A percentile compares a stretch with the other conserved stretches of the same genome.
phyloP scores from a whole-genome alignment of 1,140 invertebrate species.

The Halotydeus destructor region DNA sequence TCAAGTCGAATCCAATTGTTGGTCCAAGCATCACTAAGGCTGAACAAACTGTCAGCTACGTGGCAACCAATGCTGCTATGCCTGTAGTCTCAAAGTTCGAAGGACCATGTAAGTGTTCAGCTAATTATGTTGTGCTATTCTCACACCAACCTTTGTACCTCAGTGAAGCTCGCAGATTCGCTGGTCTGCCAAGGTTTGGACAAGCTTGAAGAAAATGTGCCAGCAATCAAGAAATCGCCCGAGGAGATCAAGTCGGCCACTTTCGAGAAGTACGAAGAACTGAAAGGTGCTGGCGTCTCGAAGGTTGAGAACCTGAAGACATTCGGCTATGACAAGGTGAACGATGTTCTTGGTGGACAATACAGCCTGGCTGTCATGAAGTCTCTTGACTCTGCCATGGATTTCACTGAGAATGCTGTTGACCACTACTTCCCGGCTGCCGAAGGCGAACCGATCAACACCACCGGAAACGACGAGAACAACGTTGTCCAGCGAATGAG shows the following conservation, averaged over 20 bases:
- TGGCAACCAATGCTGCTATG: not conserved
- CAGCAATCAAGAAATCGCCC: conserved; percentile 9
- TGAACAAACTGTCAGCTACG: not conserved
- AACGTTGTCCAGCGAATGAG: conserved; percentile 1
- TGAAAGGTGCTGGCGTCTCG: conserved; percentile 1
- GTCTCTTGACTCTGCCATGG: conserved; percentile 4
- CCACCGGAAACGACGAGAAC: not conserved
- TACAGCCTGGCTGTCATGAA: conserved; percentile 1
- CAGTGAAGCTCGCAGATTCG: conserved; percentile 7
- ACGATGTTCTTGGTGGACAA: conserved; percentile 3
- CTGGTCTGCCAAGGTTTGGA: conserved; percentile 12
- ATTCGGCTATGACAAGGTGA: conserved; percentile 10
- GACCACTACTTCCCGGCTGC: conserved; percentile 4
- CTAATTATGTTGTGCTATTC: not conserved
- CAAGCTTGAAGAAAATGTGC: conserved; percentile 8
- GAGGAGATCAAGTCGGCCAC: conserved; percentile 5
- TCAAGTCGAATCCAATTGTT: not conserved
- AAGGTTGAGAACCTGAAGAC: conserved; percentile 5
- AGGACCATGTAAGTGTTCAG: not conserved
- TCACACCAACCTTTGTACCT: conserved; percentile 1
- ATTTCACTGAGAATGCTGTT: conserved; percentile 5
- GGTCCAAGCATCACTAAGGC: not conserved
- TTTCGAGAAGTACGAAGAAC: conserved; percentile 1
- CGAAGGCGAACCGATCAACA: not conserved
- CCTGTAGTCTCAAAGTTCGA: not conserved